Percentiles rank a stretch among this genome's conserved stretches.
Evolutionary conservation across 2,797 vertebrate genomes (phyloP).

Genomic region (Menidia menidia): DNA sequence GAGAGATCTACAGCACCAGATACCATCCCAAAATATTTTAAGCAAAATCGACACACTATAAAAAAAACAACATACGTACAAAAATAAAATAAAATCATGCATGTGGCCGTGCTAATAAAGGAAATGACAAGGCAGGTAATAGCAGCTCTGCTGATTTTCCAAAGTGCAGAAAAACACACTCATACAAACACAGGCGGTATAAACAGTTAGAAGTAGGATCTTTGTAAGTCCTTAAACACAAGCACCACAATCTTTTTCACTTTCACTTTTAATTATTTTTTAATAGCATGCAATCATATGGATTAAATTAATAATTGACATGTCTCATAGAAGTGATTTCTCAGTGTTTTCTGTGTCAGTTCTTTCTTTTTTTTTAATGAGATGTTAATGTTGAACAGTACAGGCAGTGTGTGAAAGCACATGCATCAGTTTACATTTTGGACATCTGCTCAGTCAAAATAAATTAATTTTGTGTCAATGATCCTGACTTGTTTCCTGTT

Average conservation of each 20-base stretch:
- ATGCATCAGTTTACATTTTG: not conserved
- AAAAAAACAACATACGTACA: not conserved
- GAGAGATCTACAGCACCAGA: not conserved
- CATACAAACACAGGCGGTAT: constrained; percentile 22
- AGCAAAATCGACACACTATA: constrained; percentile 6
- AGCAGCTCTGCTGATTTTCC: constrained; percentile 22
- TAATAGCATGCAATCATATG: too few species aligned
- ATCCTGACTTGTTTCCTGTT: not conserved
- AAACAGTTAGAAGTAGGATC: constrained; percentile 51
- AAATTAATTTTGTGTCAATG: not conserved
- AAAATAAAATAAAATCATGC: not conserved
- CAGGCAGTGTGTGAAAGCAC: not conserved
- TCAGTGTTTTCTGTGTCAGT: too few species aligned
- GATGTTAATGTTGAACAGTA: not conserved
- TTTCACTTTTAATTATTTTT: too few species aligned
- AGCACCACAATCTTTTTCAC: too few species aligned
- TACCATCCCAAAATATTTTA: not conserved
- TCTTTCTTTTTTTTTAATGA: too few species aligned
- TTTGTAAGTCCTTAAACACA: too few species aligned
- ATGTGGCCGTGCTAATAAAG: not conserved
- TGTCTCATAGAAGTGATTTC: too few species aligned
- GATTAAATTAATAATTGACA: too few species aligned
- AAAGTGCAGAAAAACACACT: constrained; percentile 13
- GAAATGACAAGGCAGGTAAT: constrained; percentile 5
- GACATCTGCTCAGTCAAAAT: too few species aligned